Evolutionary conservation across 2,888 invertebrate genomes (phyloP).

Genomic region (Athalia cordata): DNA sequence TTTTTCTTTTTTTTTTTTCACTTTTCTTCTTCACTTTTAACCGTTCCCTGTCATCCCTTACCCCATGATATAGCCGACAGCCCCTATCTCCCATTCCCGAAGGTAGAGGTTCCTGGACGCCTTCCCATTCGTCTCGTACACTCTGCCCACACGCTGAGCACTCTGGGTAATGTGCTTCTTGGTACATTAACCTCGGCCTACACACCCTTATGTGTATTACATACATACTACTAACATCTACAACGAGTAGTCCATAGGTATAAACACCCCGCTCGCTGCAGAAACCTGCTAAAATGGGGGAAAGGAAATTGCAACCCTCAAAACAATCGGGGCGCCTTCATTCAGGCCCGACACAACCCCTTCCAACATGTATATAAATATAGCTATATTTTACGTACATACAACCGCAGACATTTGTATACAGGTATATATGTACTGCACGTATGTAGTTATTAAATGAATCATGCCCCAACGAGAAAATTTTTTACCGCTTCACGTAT

Average conservation of each 20-base stretch:
- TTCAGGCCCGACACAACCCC: slow-evolving; percentile 24
- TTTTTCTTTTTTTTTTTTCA: slow-evolving; percentile 49
- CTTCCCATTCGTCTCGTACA: slow-evolving; percentile 47
- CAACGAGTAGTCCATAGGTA: no score
- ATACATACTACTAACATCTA: no score
- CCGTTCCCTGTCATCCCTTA: slow-evolving; percentile 52
- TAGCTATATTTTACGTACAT: slow-evolving; percentile 13
- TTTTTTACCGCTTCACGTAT: neutral
- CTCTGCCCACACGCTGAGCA: slow-evolving; percentile 59
- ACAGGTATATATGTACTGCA: no score
- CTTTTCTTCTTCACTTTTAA: slow-evolving; percentile 33
- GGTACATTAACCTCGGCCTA: slow-evolving; percentile 66
- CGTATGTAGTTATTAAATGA: no score
- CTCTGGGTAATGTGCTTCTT: slow-evolving; percentile 67
- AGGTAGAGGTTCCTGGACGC: no score
- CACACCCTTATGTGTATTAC: slow-evolving; percentile 3
- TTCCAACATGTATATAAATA: slow-evolving; percentile 2
- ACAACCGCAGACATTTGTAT: no score
- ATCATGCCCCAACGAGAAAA: no score
- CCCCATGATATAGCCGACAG: slow-evolving; percentile 38
- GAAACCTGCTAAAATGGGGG: neutral
- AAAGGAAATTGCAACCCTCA: slow-evolving; percentile 33
- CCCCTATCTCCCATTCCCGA: slow-evolving; percentile 35
- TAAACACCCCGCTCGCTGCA: no score
- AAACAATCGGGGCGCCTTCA: slow-evolving; percentile 36